Evolutionary conservation across 2,888 invertebrate species (phyloP).

Genomic region (Cheilosia vulpina): DNA sequence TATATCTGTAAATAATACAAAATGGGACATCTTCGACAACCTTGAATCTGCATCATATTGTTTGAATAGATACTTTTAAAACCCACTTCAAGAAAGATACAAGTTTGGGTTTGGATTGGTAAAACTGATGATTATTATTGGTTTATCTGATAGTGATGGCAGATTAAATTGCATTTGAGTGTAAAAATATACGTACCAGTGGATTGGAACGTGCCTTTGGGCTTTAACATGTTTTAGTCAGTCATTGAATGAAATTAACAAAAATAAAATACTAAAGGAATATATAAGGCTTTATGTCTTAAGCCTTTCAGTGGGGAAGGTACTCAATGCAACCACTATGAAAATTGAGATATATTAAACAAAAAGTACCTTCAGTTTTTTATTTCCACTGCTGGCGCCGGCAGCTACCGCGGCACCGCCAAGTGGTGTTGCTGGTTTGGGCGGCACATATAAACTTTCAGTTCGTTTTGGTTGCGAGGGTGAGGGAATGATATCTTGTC

Average conservation of each 20-base stretch:
- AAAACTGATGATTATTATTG: slow-evolving; percentile 1
- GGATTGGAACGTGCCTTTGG: slow-evolving; percentile 16
- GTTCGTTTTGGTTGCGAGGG: slow-evolving; percentile 95
- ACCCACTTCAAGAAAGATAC: background rate
- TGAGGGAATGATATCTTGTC: slow-evolving; percentile 95
- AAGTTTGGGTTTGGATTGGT: background rate
- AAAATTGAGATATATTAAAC: background rate
- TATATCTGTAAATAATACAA: background rate
- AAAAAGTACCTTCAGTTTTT: slow-evolving; percentile 82
- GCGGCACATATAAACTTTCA: slow-evolving; percentile 92
- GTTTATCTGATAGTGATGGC: background rate
- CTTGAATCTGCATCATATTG: slow-evolving; percentile 2
- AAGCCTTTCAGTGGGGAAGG: slow-evolving; percentile 16
- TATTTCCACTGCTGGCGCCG: slow-evolving; percentile 83
- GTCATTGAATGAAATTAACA: slow-evolving; percentile 3
- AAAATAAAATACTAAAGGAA: background rate
- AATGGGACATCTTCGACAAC: background rate
- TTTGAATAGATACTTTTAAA: background rate
- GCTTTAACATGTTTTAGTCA: slow-evolving; percentile 7
- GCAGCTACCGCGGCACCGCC: slow-evolving; percentile 81
- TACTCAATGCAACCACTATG: slow-evolving; percentile 17
- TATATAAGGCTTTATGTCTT: slow-evolving; percentile 1
- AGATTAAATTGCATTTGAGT: background rate
- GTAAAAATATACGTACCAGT: slow-evolving; percentile 33
- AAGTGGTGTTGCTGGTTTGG: slow-evolving; percentile 85